phyloP scores from a whole-genome alignment of 2,113 vertebrate species.

The Picathartes gymnocephalus region DNA sequence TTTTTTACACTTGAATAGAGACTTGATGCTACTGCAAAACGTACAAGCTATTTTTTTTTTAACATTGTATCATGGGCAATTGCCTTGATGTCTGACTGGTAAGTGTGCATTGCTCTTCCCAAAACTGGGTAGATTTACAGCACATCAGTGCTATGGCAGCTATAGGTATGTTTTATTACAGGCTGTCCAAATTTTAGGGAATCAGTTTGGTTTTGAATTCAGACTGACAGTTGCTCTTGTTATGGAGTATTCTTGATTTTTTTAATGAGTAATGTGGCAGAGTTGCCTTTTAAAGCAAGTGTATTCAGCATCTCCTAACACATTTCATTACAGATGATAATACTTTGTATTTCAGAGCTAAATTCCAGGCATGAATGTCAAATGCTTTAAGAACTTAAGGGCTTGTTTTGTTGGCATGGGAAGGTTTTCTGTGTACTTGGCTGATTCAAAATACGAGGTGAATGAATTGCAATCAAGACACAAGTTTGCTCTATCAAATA shows the following conservation, averaged over 20 bases:
- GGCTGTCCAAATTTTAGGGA: neutral
- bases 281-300: neutral
- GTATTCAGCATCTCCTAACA: neutral
- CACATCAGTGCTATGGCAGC: neutral
- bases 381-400: neutral
- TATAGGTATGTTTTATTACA: neutral
- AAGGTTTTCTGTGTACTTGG: neutral
- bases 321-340: neutral
- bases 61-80: neutral
- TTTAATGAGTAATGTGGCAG: neutral
- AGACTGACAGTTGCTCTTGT: neutral
- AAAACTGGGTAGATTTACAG: neutral
- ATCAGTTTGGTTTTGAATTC: neutral
- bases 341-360: neutral
- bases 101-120: neutral
- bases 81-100: neutral
- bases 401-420: neutral
- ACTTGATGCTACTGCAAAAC: conserved; percentile 52
- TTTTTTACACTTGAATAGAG: conserved; percentile 69
- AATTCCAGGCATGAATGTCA: neutral
- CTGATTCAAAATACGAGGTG: neutral
- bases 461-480: neutral
- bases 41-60: neutral
- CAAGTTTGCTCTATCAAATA: neutral
- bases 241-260: neutral